Evolutionary conservation across 2,797 vertebrate species (phyloP).

Genomic region (Spinus pinus): DNA sequence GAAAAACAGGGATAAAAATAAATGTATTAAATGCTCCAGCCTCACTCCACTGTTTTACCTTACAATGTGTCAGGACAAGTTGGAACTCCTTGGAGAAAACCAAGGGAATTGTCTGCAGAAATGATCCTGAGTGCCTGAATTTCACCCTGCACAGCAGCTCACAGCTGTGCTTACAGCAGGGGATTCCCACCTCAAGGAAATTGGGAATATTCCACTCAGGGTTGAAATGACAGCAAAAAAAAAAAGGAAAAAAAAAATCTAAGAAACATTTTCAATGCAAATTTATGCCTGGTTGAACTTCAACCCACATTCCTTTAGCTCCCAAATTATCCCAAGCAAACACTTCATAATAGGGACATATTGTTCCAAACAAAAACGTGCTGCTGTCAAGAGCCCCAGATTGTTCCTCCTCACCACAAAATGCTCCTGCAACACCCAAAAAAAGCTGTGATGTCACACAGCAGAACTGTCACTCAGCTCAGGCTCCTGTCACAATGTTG

Average conservation of each 20-base stretch:
- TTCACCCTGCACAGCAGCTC: background rate
- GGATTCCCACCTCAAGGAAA: background rate
- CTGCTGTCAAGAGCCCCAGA: background rate
- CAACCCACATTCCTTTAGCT: constrained; percentile 38
- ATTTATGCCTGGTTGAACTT: constrained; percentile 56
- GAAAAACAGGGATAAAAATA: background rate
- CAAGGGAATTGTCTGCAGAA: background rate
- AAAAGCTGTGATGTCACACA: background rate
- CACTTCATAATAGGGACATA: background rate
- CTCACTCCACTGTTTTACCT: background rate
- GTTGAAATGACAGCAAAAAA: background rate
- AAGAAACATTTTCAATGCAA: background rate
- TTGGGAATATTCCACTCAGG: background rate
- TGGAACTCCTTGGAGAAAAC: background rate
- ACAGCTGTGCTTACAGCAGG: background rate
- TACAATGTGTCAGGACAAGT: background rate
- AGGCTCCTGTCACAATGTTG: background rate
- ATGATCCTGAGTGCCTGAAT: background rate
- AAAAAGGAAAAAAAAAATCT: rapidly evolving
- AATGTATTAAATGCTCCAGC: background rate
- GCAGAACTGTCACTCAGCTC: background rate
- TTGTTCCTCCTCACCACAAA: background rate
- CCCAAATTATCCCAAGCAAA: constrained; percentile 36
- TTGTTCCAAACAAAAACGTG: constrained; percentile 11
- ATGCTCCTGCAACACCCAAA: background rate